Base-by-base conservation (phyloP, 2,113 vertebrate genomes). In the Gnathonemus longibarbis region DNA sequence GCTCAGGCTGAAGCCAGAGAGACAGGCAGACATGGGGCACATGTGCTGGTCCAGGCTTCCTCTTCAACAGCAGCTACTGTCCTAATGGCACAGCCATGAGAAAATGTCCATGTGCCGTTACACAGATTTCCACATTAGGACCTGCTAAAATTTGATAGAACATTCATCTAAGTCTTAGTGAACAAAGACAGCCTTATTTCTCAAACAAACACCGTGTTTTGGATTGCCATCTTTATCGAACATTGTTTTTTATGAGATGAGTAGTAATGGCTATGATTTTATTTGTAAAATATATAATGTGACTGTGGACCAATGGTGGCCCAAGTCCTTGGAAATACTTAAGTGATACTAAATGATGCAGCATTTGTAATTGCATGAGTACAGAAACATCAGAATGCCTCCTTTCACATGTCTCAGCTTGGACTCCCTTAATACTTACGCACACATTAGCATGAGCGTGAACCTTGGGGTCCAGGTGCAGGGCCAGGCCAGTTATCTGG, bases 1-100 rank as follows among this genome's bases (percentile, higher is more conserved):
- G 92, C 91, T 93, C 80, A 48, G 53, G 42, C 50, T 15, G 53
- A 39, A n/a, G 62, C 17, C n/a, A 0, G 39, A 19, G 19, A 5
- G 89, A 39, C 15, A 11, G 19, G 13, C 17, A 35, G 27, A 83
- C 15, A 24, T 35, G 11, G 19, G 1, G 21, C 35, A 19, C 52
- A 39, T 88, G 48, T 88, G 88, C 24, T 10, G 62, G 2, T 66
- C 10, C 62, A 31, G 27, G n/a, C 62, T 31, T 70, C 62, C 62
- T 31, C 1, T 70, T 13, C 62, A 31, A 70, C 62, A 70, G 5
- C 35, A 42, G 35, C 74, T 42, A 70, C 62, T 42, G 74, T 39
- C n/a, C 19, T 80, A 42, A 39, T 7, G 74, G 74, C 17, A 42
- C 74, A 19, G 35, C 35, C 35, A 42, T 19, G 74, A 6, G 15